phyloP scores from a whole-genome alignment of 1,140 invertebrate species.

The Caenorhabditis tropicalis region DNA sequence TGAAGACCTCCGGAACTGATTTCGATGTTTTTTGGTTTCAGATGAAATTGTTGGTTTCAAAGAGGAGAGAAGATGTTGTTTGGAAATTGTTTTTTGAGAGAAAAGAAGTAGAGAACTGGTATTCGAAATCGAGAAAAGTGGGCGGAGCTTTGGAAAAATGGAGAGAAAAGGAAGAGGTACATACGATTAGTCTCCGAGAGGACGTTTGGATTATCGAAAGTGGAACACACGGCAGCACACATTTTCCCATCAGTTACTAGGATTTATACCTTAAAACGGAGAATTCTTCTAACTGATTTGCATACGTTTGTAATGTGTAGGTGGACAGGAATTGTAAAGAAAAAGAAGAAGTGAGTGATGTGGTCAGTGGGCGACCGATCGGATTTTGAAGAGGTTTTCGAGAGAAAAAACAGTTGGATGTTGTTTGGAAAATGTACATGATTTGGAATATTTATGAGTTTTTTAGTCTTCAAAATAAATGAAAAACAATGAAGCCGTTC shows the following conservation, averaged over 20 bases:
- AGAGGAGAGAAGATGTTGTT: not conserved
- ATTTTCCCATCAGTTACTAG: conserved; percentile 7
- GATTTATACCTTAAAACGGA: conserved; percentile 5
- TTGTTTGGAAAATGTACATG: not conserved
- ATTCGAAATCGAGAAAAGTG: conserved; percentile 5
- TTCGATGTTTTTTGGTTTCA: not conserved
- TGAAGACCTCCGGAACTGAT: not conserved
- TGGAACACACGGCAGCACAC: not conserved
- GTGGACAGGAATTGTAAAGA: not conserved
- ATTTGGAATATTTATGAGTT: not conserved
- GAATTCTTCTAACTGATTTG: conserved; percentile 43
- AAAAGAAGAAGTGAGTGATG: not conserved
- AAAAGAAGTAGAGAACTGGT: not conserved
- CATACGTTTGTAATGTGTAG: not conserved
- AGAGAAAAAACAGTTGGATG: not conserved
- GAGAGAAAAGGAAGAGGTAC: not conserved
- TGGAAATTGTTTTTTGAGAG: not conserved
- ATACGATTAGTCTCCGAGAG: conserved; percentile 11
- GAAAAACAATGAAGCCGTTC: not conserved
- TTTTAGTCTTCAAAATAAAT: not conserved
- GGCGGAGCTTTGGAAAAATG: not conserved
- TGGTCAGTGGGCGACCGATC: conserved; percentile 25
- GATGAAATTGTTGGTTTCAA: not conserved
- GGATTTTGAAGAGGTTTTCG: not conserved
- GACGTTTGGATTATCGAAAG: conserved; percentile 35